A percentile compares a stretch with the other conserved stretches of the same genome.
Evolutionary conservation across 2,888 invertebrate genomes (phyloP).

Genomic region (Poecilobothrus nobilitatus): DNA sequence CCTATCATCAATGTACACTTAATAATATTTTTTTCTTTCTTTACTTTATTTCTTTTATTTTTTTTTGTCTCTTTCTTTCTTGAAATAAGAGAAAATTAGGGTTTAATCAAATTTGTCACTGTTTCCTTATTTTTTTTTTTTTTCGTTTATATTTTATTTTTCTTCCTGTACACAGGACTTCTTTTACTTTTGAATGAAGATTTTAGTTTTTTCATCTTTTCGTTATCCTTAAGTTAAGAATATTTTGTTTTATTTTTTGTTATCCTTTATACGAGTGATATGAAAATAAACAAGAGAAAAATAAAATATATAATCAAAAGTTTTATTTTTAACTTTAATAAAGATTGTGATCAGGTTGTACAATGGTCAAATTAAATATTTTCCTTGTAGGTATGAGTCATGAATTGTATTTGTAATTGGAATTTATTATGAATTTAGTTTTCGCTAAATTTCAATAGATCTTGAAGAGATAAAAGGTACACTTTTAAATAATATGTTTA

Average conservation of each 20-base stretch:
- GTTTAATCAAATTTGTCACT: slow-evolving; percentile 6
- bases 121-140: background rate
- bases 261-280: background rate
- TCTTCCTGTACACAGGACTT: background rate
- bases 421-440: too few species aligned
- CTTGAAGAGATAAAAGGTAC: too few species aligned
- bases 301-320: too few species aligned
- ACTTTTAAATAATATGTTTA: too few species aligned
- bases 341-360: too few species aligned
- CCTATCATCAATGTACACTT: slow-evolving; percentile 6
- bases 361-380: too few species aligned
- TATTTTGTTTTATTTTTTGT: too few species aligned
- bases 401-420: too few species aligned
- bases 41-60: too few species aligned
- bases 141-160: background rate
- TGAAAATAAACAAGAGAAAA: background rate
- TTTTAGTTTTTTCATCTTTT: background rate
- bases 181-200: background rate
- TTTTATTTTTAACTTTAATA: too few species aligned
- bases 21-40: background rate
- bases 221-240: background rate
- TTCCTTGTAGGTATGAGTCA: too few species aligned
- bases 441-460: too few species aligned
- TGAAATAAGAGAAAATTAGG: background rate
- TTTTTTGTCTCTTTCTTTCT: background rate